Percentiles rank a stretch among this genome's conserved stretches.
Conservation (phyloP, 2,797 vertebrate species). For the Sebastes trivittatus region DNA sequence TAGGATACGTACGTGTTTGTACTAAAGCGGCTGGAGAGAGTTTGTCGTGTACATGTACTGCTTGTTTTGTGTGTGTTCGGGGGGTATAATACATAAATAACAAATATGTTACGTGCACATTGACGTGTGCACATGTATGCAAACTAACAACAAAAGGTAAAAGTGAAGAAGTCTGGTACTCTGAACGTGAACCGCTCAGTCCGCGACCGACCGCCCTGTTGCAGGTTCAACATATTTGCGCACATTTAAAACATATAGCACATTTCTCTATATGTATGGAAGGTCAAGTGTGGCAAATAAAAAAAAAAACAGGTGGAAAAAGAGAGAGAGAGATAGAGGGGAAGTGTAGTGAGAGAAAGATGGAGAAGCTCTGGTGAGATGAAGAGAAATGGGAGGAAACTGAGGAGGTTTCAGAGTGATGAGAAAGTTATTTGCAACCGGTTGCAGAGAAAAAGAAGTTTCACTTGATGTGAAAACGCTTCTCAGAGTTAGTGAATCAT, state of each 20-base stretch:
- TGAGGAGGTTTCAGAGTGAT: constrained; percentile 68
- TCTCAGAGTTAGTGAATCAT: constrained; percentile 75
- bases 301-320: constrained; percentile 69
- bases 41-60: constrained; percentile 73
- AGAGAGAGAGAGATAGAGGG: background rate
- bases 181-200: constrained; percentile 84
- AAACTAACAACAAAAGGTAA: constrained; percentile 43
- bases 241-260: constrained; percentile 77
- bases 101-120: constrained; percentile 52
- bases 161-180: constrained; percentile 93
- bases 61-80: constrained; percentile 86
- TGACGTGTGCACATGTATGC: constrained; percentile 57
- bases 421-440: constrained; percentile 42
- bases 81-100: constrained; percentile 48
- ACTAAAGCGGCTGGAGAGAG: background rate
- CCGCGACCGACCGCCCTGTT: constrained; percentile 84
- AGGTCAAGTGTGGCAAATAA: constrained; percentile 63
- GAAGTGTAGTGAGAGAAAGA: background rate
- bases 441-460: constrained; percentile 44
- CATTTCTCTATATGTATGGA: constrained; percentile 51
- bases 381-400: background rate
- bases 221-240: constrained; percentile 97
- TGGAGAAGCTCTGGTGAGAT: background rate
- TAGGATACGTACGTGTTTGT: background rate
- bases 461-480: constrained; percentile 80